Conservation (phyloP, 2,888 invertebrate species). For the Callyntrura sp. region DNA sequence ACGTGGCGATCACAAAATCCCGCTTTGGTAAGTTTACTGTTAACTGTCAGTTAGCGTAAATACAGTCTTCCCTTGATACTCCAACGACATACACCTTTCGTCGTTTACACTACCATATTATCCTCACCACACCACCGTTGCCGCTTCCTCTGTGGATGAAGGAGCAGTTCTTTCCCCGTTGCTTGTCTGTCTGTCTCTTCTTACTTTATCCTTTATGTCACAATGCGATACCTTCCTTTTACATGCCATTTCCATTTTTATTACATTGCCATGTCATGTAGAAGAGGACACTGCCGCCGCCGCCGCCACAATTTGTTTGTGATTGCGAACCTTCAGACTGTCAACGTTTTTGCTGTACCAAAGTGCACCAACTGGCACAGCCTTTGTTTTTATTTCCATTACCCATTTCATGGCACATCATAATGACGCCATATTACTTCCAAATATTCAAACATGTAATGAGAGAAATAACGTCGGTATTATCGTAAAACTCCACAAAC, state of each 20-base stretch:
- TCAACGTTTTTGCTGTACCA: background rate
- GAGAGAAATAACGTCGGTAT: background rate
- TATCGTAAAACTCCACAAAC: background rate
- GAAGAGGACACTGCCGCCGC: too few relatives aligned
- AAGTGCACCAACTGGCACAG: background rate
- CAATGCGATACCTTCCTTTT: background rate
- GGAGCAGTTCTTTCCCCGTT: background rate
- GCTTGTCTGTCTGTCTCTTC: background rate
- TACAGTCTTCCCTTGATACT: background rate
- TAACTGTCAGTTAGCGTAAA: constrained; percentile 2
- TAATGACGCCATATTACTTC: background rate
- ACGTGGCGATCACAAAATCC: constrained; percentile 81
- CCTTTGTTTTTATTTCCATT: background rate
- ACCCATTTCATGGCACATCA: background rate
- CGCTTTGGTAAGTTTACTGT: constrained; percentile 80
- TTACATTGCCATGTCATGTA: constrained; percentile 8
- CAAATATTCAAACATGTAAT: background rate
- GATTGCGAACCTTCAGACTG: background rate
- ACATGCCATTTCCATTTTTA: constrained; percentile 15
- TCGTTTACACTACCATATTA: background rate
- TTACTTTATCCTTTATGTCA: constrained; percentile 8
- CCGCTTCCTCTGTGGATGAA: background rate
- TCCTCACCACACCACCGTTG: background rate
- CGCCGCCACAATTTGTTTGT: background rate
- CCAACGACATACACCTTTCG: background rate